phyloP scores from a whole-genome alignment of 2,888 invertebrate species.

The Dasypogon diadema region DNA sequence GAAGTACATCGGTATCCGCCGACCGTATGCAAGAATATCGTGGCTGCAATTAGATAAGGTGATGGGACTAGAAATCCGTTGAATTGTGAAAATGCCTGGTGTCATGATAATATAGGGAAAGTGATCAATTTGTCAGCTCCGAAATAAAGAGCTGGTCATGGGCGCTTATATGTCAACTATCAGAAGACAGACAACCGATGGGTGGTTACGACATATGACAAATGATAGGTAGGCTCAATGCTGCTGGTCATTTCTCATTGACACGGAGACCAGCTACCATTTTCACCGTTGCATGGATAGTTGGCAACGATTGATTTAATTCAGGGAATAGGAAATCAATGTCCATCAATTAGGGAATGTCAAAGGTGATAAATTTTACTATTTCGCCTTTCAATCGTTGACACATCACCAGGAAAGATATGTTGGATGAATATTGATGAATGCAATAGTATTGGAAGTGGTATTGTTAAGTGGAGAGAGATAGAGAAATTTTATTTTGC shows the following conservation, averaged over 20 bases:
- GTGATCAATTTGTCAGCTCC: constrained; percentile 36
- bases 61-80: constrained; percentile 11
- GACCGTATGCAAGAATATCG: too few species aligned
- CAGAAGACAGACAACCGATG: background rate
- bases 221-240: constrained; percentile 9
- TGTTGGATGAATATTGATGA: too few species aligned
- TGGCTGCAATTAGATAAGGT: background rate
- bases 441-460: too few species aligned
- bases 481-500: too few species aligned
- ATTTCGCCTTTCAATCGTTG: too few species aligned
- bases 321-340: constrained; percentile 33
- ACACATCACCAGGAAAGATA: too few species aligned
- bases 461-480: too few species aligned
- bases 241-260: constrained; percentile 16
- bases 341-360: constrained; percentile 29
- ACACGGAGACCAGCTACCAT: constrained; percentile 10
- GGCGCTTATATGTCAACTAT: background rate
- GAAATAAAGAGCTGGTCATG: background rate
- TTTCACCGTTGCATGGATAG: background rate
- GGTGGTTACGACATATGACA: constrained; percentile 8
- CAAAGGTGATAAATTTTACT: constrained; percentile 32
- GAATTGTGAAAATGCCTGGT: constrained; percentile 24
- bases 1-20: background rate
- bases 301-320: constrained; percentile 3
- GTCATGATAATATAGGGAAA: constrained; percentile 30